Conservation (phyloP, 2,888 invertebrate species). For the Tortricodes alternella region DNA sequence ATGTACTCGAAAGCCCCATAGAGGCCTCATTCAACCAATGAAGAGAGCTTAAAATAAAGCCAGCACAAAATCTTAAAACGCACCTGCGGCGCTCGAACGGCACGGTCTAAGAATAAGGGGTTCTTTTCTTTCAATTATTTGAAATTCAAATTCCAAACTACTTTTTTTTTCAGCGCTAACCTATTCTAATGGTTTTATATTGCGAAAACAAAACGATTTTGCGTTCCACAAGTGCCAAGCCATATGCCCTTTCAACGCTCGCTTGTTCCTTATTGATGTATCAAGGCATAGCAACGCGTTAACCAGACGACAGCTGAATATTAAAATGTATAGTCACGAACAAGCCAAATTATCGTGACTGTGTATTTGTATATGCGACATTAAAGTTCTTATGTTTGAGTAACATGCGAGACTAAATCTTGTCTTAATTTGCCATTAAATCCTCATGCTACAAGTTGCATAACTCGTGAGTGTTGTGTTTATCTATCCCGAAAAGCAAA, state of each 20-base stretch:
- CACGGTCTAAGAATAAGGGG: constrained; percentile 13
- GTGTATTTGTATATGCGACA: constrained; percentile 43
- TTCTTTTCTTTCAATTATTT: constrained; percentile 16
- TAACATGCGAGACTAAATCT: constrained; percentile 18
- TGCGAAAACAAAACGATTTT: constrained; percentile 20
- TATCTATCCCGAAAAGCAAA: constrained; percentile 7
- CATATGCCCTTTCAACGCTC: constrained; percentile 14
- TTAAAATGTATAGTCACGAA: constrained; percentile 75
- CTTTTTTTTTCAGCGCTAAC: constrained; percentile 12
- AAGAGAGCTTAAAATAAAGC: constrained; percentile 55
- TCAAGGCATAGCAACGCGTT: constrained; percentile 68
- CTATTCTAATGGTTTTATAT: constrained; percentile 18
- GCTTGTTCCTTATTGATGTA: constrained; percentile 59
- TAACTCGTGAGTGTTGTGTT: constrained; percentile 1
- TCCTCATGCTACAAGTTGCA: not conserved
- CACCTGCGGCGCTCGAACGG: constrained; percentile 17
- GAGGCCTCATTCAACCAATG: constrained; percentile 61
- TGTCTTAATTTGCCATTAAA: constrained; percentile 20
- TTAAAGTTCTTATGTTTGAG: constrained; percentile 27
- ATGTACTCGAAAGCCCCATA: constrained; percentile 62
- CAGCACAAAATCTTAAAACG: constrained; percentile 17
- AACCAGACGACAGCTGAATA: constrained; percentile 52
- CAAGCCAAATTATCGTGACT: constrained; percentile 52
- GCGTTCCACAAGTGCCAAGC: not conserved
- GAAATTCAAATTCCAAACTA: not conserved